phyloP scores from a whole-genome alignment of 2,888 invertebrate species.

The Pinctada fucata region DNA sequence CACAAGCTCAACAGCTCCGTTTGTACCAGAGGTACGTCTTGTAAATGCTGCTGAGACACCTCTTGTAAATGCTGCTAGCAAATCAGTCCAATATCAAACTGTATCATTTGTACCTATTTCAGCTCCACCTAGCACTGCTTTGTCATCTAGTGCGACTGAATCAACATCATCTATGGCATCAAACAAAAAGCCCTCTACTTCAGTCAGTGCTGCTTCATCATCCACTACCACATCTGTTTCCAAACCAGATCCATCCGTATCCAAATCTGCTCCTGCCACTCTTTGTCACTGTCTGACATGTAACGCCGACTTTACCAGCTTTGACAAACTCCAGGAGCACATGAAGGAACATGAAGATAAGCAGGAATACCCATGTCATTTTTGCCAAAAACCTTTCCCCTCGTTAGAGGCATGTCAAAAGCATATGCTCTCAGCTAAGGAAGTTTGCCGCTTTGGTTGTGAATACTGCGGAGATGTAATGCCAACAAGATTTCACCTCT shows the following conservation, averaged over 20 bases:
- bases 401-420: not conserved
- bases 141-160: too few relatives aligned
- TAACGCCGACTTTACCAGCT: not conserved
- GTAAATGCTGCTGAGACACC: too few relatives aligned
- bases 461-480: not conserved
- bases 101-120: too few relatives aligned
- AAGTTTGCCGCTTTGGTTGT: not conserved
- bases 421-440: not conserved
- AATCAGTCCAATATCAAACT: too few relatives aligned
- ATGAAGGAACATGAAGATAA: not conserved
- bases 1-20: too few relatives aligned
- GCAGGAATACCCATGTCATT: not conserved
- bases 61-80: too few relatives aligned
- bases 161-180: not conserved
- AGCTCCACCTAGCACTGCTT: too few relatives aligned
- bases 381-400: not conserved
- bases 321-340: not conserved
- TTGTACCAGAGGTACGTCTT: too few relatives aligned
- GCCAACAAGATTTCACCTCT: not conserved
- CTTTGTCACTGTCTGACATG: slow-evolving; percentile 13
- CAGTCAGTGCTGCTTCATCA: too few relatives aligned
- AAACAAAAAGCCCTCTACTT: not conserved
- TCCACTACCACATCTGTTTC: too few relatives aligned
- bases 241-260: too few relatives aligned
- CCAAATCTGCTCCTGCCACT: not conserved